Conservation (phyloP, 2,797 vertebrate genomes). For the Craterocephalus amniculus region DNA sequence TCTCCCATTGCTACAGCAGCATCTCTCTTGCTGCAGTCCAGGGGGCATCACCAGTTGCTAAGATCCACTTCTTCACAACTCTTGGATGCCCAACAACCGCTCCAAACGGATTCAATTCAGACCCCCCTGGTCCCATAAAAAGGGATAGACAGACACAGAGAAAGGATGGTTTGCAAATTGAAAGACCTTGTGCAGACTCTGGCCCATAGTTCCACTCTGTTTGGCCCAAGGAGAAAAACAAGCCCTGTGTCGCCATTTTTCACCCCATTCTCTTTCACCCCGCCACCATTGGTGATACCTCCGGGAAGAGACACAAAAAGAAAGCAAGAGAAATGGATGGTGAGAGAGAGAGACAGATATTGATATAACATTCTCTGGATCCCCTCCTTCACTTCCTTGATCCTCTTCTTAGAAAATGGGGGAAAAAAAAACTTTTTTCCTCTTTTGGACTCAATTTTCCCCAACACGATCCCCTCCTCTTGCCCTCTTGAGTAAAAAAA, state of each 20-base stretch:
- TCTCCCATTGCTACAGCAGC: constrained; percentile 64
- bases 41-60: constrained; percentile 76
- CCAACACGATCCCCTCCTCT: not conserved
- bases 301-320: constrained; percentile 58
- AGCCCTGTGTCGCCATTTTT: constrained; percentile 67
- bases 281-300: constrained; percentile 61
- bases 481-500: constrained; percentile 9
- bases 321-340: constrained; percentile 57
- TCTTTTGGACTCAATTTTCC: constrained; percentile 7
- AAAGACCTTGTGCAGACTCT: constrained; percentile 73
- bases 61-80: constrained; percentile 77
- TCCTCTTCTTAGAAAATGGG: constrained; percentile 33
- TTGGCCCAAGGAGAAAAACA: constrained; percentile 70
- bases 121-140: constrained; percentile 63
- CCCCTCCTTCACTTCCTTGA: constrained; percentile 35
- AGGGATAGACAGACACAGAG: constrained; percentile 66
- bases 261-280: constrained; percentile 64
- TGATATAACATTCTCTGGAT: constrained; percentile 64
- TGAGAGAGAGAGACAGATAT: constrained; percentile 53
- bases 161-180: constrained; percentile 74
- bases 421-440: constrained; percentile 26
- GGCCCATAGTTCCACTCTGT: constrained; percentile 65
- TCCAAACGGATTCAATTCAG: constrained; percentile 72
- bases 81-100: constrained; percentile 70
- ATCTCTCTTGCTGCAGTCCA: constrained; percentile 74